A percentile compares a stretch with the other conserved stretches of the same genome.
Conservation (phyloP, 2,797 vertebrate species). For the Megaceryle alcyon region DNA sequence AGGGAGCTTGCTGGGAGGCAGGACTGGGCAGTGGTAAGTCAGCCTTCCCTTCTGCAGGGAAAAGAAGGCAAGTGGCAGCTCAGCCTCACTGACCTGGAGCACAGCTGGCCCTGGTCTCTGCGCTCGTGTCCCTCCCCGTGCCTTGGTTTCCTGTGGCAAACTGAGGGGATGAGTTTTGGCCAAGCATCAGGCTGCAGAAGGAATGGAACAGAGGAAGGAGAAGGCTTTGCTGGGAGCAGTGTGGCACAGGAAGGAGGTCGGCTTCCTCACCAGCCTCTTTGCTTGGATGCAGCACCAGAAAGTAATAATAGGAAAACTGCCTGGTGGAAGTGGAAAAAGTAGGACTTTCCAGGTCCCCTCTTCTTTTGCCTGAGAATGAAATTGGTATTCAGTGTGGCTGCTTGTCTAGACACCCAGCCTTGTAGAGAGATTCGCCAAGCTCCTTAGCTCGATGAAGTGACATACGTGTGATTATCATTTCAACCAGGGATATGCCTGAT, state of each 20-base stretch:
- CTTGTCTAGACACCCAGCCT: constrained; percentile 74
- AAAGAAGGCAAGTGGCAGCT: not conserved
- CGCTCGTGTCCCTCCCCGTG: not conserved
- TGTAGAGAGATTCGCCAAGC: constrained; percentile 55
- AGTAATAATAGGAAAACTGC: not conserved
- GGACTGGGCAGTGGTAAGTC: not conserved
- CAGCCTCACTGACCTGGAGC: fast-evolving
- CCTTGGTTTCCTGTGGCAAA: not conserved
- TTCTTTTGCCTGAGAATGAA: not conserved
- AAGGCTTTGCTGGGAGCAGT: not conserved
- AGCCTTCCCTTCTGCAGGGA: not conserved
- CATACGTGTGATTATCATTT: constrained; percentile 66
- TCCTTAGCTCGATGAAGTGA: constrained; percentile 48
- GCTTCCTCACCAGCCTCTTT: not conserved
- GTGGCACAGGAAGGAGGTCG: not conserved
- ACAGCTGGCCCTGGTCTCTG: not conserved
- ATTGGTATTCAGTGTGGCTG: constrained; percentile 72
- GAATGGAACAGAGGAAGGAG: not conserved
- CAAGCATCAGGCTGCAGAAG: not conserved
- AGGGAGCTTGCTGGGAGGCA: not conserved
- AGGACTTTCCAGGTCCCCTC: not conserved
- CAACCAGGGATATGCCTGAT: constrained; percentile 48
- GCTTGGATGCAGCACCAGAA: not conserved
- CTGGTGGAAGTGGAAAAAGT: not conserved
- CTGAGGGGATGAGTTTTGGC: not conserved